Base-by-base conservation (phyloP, 2,888 invertebrate genomes). In the Drosophila prolongata region DNA sequence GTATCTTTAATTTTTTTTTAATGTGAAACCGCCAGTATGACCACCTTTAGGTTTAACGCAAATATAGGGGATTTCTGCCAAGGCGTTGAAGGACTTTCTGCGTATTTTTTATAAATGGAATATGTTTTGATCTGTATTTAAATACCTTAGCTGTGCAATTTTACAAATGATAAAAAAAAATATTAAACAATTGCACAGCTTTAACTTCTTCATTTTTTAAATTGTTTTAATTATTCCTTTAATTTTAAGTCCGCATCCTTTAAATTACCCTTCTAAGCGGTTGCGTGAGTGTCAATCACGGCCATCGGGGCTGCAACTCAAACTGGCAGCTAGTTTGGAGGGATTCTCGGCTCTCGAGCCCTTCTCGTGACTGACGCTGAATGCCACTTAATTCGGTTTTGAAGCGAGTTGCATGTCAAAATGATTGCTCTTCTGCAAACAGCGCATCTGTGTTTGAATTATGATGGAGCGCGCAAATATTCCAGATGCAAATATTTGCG, bases 401-500 rank as follows among this genome's bases (percentile, higher is more conserved):
- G 89, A 90, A 91, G 89, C 85, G 88, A 90, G 83, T 90, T 84
- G 84, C 89, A 90, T 91, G 90, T 88, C 89, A 87, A 91, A 91
- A 91, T 90, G 91, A 91, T 90, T 90, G 91, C 91, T 91, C 90
- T 91, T 91, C 90, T 89, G 86, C 88, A 91, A 91, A 91, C 90
- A 91, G 81, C 79, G 90, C 91, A 90, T 91, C 90, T 91, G 83
- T 84, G 90, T 91, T 91, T 91, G 90, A 91, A 90, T 91, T 91
- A 91, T 91, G 90, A 91, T 91, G 91, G 88, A 91, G 89, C 87
- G 89, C 86, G 91, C 90, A 91, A 91, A 91, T 91, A 91, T 91
- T 91, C 90, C 89, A 90, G 90, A 87, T 80, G 90, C 89, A 91
- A 91, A 91, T 91, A 91, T 91, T 91, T 91, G 87, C 89, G 79